Conservation (phyloP, 1,140 invertebrate genomes). For the Dermatophagoides farinae region DNA sequence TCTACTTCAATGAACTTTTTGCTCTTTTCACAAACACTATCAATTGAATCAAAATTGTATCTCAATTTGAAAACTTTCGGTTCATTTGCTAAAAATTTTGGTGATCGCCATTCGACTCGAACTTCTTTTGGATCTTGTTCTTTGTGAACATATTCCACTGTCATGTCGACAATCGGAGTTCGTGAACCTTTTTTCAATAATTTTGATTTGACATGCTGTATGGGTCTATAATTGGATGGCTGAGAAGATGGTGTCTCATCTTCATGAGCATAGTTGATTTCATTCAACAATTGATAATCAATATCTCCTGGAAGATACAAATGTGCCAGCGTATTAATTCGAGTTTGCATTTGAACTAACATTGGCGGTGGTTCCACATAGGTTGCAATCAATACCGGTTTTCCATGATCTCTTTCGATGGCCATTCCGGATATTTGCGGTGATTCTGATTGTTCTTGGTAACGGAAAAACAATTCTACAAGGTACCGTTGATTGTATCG, state of each 20-base stretch:
- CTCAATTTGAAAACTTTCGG: background rate
- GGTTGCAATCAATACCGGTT: no score
- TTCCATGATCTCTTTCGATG: no score
- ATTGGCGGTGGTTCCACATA: no score
- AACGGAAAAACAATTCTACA: background rate
- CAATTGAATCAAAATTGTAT: slow-evolving; percentile 5
- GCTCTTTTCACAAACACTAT: background rate
- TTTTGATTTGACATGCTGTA: background rate
- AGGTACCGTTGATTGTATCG: background rate
- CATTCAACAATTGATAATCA: no score
- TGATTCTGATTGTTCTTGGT: background rate
- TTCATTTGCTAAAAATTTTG: background rate
- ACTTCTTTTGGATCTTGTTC: slow-evolving; percentile 3
- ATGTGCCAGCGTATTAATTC: no score
- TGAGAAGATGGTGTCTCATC: background rate
- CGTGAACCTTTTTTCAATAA: background rate
- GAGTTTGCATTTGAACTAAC: no score
- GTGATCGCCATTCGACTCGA: background rate
- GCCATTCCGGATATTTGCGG: no score
- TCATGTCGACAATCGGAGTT: background rate
- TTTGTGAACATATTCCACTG: background rate
- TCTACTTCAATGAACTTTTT: background rate
- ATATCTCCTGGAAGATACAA: no score
- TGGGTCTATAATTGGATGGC: background rate
- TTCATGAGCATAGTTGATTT: no score